A percentile compares a stretch with the other conserved stretches of the same genome.
These are phyloP conservation scores for Stylophora pistillata DNA, from an alignment of 64 coral and sea anemone genomes.

Conservation along the genomic window DNA sequence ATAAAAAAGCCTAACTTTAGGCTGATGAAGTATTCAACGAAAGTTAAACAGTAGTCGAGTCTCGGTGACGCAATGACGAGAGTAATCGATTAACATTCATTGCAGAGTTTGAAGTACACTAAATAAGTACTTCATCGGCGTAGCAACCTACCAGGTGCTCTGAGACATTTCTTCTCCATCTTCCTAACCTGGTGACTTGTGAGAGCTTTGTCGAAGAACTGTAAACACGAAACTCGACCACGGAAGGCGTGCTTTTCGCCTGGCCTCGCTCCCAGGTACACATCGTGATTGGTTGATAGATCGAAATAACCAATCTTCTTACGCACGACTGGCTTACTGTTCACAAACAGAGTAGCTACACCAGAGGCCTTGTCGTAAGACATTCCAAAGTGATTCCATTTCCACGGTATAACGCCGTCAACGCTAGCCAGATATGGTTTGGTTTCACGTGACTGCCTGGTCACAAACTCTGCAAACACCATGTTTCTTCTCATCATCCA, in stretches of 20 bases:
- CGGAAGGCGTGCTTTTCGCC: slow-evolving; percentile 51
- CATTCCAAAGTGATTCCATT: slow-evolving; percentile 72
- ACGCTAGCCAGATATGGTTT: slow-evolving; percentile 52
- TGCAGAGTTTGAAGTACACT: no score
- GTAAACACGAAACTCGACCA: slow-evolving; percentile 70
- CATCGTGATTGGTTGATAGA: slow-evolving; percentile 74
- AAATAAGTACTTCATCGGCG: background rate
- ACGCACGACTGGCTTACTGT: slow-evolving; percentile 36
- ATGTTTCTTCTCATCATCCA: slow-evolving; percentile 56
- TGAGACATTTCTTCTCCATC: slow-evolving; percentile 53
- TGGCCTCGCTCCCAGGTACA: slow-evolving; percentile 64
- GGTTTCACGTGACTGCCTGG: slow-evolving; percentile 1
- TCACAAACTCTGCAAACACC: slow-evolving; percentile 55
- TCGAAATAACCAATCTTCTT: slow-evolving; percentile 50
- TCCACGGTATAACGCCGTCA: slow-evolving; percentile 48
- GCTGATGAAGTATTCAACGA: no score
- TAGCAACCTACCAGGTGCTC: background rate
- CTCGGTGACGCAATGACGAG: no score
- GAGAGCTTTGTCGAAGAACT: slow-evolving; percentile 56
- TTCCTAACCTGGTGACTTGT: slow-evolving; percentile 32
- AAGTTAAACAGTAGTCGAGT: no score
- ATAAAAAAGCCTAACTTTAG: no score
- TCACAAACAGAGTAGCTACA: slow-evolving; percentile 61
- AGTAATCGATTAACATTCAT: no score
- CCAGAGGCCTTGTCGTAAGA: slow-evolving; percentile 67